Percentiles rank a stretch among this genome's conserved stretches.
Conservation (phyloP, 2,797 vertebrate species). For the Odontamblyopus lacepedii region DNA sequence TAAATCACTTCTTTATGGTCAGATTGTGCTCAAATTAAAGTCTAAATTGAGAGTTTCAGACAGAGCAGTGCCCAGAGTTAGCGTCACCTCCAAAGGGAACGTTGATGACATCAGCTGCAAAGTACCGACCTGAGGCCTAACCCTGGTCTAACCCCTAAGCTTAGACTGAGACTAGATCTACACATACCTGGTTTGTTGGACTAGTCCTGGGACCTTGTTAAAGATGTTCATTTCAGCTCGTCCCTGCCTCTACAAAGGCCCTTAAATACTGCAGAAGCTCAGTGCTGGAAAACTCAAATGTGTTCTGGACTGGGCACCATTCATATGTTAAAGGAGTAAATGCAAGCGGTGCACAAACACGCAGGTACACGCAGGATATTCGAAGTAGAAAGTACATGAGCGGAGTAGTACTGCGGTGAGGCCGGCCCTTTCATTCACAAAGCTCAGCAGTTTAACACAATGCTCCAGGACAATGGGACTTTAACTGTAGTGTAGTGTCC, state of each 20-base stretch:
- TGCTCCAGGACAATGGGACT: slow-evolving; percentile 32
- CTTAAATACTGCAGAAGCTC: slow-evolving; percentile 76
- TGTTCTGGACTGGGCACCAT: slow-evolving; percentile 67
- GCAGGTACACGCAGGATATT: background rate
- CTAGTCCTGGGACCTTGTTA: slow-evolving; percentile 79
- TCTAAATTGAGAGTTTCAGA: too few relatives aligned
- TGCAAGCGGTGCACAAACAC: slow-evolving; percentile 29
- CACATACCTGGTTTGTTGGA: slow-evolving; percentile 83
- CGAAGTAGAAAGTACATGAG: slow-evolving; percentile 16
- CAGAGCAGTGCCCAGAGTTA: too few relatives aligned
- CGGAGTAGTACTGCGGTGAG: slow-evolving; percentile 24
- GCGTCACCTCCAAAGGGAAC: too few relatives aligned
- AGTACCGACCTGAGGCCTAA: background rate
- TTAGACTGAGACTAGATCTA: background rate
- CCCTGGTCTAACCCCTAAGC: background rate
- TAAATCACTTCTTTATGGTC: too few relatives aligned
- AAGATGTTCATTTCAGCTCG: slow-evolving; percentile 85
- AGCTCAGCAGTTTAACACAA: slow-evolving; percentile 72
- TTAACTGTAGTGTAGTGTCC: slow-evolving; percentile 28
- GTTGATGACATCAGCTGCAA: too few relatives aligned
- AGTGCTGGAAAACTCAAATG: slow-evolving; percentile 73
- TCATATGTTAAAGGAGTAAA: slow-evolving; percentile 78
- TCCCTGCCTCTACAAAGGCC: slow-evolving; percentile 61
- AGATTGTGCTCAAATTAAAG: too few relatives aligned
- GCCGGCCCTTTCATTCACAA: slow-evolving; percentile 60